phyloP scores from a whole-genome alignment of 2,888 invertebrate species.

The Erynnis tages region DNA sequence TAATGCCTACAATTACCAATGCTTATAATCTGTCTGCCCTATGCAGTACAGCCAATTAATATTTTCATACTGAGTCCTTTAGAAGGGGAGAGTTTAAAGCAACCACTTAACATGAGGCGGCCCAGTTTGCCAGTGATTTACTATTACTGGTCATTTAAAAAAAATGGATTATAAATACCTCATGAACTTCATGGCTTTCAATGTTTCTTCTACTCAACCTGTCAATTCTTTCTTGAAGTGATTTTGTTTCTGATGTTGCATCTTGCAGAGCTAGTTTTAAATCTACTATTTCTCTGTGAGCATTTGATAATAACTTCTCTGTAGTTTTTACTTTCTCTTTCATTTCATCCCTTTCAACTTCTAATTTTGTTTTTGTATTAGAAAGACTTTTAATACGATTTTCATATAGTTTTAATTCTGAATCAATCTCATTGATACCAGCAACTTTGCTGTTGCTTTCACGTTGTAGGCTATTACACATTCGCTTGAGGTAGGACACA shows the following conservation, averaged over 20 bases:
- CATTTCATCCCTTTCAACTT: slow-evolving; percentile 83
- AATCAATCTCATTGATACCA: slow-evolving; percentile 55
- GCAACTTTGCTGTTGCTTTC: slow-evolving; percentile 47
- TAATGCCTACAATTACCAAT: too few relatives aligned
- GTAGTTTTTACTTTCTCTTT: slow-evolving; percentile 79
- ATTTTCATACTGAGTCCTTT: too few relatives aligned
- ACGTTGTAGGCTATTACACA: slow-evolving; percentile 64
- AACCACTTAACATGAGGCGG: background rate
- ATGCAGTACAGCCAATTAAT: too few relatives aligned
- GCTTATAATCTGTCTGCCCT: too few relatives aligned
- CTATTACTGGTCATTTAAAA: too few relatives aligned
- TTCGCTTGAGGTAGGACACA: slow-evolving; percentile 65
- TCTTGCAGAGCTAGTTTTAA: slow-evolving; percentile 84
- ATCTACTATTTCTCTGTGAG: slow-evolving; percentile 85
- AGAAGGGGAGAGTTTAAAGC: background rate
- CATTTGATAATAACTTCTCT: slow-evolving; percentile 84
- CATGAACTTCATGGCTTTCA: slow-evolving; percentile 44
- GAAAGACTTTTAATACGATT: slow-evolving; percentile 72
- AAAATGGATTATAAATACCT: slow-evolving; percentile 43
- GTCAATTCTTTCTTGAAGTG: slow-evolving; percentile 77
- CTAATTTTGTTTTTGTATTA: slow-evolving; percentile 82
- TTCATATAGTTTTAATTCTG: slow-evolving; percentile 72
- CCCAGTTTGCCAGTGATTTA: too few relatives aligned
- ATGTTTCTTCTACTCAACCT: slow-evolving; percentile 49
- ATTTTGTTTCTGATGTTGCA: slow-evolving; percentile 82